These are phyloP conservation scores for Drosophila jambulina DNA, from an alignment of 1,140 invertebrate genomes.

Conservation along the genomic window DNA sequence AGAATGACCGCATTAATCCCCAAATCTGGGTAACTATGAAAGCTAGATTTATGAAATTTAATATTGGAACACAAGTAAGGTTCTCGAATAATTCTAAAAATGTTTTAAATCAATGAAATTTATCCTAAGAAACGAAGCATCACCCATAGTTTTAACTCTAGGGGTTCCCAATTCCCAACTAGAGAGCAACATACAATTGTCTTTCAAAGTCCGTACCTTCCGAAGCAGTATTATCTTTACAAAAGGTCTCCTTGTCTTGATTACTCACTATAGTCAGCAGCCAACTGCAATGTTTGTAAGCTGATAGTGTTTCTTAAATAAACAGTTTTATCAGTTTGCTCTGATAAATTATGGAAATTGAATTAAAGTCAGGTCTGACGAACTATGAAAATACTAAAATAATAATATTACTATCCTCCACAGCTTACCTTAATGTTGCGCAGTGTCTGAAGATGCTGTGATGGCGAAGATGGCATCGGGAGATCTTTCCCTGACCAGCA, in stretches of 20 bases:
- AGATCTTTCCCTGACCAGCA: constrained; percentile 85
- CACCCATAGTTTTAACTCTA: background rate
- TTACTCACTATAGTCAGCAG: constrained; percentile 2
- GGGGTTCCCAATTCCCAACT: background rate
- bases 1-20: too few species aligned
- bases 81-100: too few species aligned
- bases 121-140: too few species aligned
- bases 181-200: background rate
- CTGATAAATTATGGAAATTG: constrained; percentile 18
- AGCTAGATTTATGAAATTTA: too few species aligned
- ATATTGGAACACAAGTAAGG: too few species aligned
- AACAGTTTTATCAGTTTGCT: constrained; percentile 14
- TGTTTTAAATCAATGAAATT: too few species aligned
- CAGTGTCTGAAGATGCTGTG: constrained; percentile 60
- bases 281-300: constrained; percentile 11
- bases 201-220: background rate
- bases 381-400: background rate
- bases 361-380: background rate
- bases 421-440: constrained; percentile 39
- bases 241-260: background rate
- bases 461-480: constrained; percentile 85
- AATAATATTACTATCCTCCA: background rate
- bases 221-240: background rate
- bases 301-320: constrained; percentile 5
- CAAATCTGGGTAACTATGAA: too few species aligned